Evolutionary conservation across 1,140 invertebrate species (phyloP).

Genomic region (Papilio machaon): DNA sequence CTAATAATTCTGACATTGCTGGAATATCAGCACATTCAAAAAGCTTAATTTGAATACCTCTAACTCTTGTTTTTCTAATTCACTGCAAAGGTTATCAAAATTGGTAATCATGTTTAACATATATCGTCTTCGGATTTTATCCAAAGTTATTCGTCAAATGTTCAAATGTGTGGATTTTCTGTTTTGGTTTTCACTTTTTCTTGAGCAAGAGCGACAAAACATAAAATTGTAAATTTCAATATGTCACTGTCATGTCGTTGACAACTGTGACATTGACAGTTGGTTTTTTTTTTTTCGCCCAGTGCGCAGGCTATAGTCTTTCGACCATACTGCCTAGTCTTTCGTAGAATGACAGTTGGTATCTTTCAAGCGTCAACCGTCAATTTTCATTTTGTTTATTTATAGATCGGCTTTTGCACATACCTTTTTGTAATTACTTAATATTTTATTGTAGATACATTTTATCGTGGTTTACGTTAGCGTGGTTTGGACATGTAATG

Average conservation of each 20-base stretch:
- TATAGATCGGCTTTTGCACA: neutral
- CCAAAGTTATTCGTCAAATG: neutral
- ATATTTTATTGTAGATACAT: no score
- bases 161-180: neutral
- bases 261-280: neutral
- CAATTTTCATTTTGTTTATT: neutral
- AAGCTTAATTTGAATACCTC: constrained; percentile 68
- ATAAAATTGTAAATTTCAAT: neutral
- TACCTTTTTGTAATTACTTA: neutral
- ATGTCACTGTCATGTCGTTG: neutral
- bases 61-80: constrained; percentile 83
- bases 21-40: neutral
- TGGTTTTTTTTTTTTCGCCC: no score
- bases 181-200: neutral
- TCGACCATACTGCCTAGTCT: no score
- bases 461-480: no score
- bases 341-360: no score
- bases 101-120: constrained; percentile 67
- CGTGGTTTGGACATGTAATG: no score
- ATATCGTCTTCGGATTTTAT: constrained; percentile 4
- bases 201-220: no score
- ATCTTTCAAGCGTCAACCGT: neutral
- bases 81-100: constrained; percentile 79
- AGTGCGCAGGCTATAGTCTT: no score
- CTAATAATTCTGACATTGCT: constrained; percentile 10